phyloP scores from a whole-genome alignment of 2,888 invertebrate species.

The Boloria selene region DNA sequence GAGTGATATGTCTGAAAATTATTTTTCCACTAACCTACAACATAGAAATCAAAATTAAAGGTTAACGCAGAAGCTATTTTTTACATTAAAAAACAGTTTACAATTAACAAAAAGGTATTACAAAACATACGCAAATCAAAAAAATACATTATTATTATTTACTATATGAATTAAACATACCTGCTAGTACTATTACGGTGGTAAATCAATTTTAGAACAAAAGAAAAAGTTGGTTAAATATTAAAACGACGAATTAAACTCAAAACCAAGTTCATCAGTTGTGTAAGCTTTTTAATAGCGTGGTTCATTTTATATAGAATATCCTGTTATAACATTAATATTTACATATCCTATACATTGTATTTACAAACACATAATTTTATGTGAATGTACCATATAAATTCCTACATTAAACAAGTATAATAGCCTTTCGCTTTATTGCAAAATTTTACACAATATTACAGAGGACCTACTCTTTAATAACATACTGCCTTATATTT shows the following conservation, averaged over 20 bases:
- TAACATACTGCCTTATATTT: constrained; percentile 2
- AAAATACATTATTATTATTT: too few species aligned
- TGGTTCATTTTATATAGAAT: background rate
- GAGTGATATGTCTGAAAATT: too few species aligned
- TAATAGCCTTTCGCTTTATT: constrained; percentile 15
- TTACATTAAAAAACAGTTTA: too few species aligned
- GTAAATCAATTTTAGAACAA: background rate
- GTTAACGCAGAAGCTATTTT: too few species aligned
- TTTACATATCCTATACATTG: constrained; percentile 16
- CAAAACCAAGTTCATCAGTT: background rate
- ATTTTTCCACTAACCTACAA: too few species aligned
- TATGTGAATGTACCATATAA: constrained; percentile 14
- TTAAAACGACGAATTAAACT: background rate
- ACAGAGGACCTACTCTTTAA: background rate
- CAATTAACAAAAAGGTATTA: too few species aligned
- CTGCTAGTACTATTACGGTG: background rate
- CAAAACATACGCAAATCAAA: too few species aligned
- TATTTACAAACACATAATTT: constrained; percentile 19
- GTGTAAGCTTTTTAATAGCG: background rate
- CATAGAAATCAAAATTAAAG: too few species aligned
- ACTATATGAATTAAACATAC: too few species aligned
- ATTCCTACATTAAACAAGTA: constrained; percentile 17
- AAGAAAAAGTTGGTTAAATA: background rate
- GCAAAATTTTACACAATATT: constrained; percentile 15
- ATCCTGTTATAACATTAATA: constrained; percentile 5